A percentile compares a stretch with the other conserved stretches of the same genome.
Evolutionary conservation across 2,888 invertebrate species (phyloP).

Genomic region (Phymatocera aterrima): DNA sequence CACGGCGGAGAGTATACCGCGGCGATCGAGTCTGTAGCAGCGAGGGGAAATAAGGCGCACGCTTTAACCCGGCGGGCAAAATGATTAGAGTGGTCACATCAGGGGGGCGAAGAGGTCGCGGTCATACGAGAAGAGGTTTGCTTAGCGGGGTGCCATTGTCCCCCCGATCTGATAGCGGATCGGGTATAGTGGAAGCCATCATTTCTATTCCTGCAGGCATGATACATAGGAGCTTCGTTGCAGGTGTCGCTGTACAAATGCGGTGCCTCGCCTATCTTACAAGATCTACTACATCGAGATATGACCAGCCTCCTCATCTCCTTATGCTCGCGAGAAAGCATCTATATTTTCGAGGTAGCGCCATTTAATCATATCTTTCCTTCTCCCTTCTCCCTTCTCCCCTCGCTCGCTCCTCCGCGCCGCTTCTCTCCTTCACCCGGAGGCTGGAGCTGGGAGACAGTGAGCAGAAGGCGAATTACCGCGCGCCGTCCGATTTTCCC

Average conservation of each 20-base stretch:
- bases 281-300: conserved; percentile 68
- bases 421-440: neutral
- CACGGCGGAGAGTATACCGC: neutral
- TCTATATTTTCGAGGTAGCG: conserved; percentile 40
- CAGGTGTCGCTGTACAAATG: conserved; percentile 71
- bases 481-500: too few species aligned
- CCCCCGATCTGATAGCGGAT: conserved; percentile 60
- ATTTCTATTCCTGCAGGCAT: conserved; percentile 49
- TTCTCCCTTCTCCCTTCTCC: neutral
- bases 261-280: conserved; percentile 60
- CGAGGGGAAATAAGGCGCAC: too few species aligned
- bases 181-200: conserved; percentile 44
- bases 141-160: conserved; percentile 62
- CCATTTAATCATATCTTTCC: conserved; percentile 33
- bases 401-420: neutral
- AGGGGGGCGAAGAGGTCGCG: conserved; percentile 42
- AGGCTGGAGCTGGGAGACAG: neutral
- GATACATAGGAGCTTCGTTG: conserved; percentile 66
- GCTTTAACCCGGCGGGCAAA: conserved; percentile 28
- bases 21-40: neutral
- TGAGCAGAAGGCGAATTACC: neutral
- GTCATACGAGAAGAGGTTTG: conserved; percentile 49
- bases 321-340: conserved; percentile 18
- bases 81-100: conserved; percentile 37
- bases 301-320: conserved; percentile 46